These are phyloP conservation scores for Thumatha senex DNA, from an alignment of 2,888 invertebrate species.

Conservation along the genomic window DNA sequence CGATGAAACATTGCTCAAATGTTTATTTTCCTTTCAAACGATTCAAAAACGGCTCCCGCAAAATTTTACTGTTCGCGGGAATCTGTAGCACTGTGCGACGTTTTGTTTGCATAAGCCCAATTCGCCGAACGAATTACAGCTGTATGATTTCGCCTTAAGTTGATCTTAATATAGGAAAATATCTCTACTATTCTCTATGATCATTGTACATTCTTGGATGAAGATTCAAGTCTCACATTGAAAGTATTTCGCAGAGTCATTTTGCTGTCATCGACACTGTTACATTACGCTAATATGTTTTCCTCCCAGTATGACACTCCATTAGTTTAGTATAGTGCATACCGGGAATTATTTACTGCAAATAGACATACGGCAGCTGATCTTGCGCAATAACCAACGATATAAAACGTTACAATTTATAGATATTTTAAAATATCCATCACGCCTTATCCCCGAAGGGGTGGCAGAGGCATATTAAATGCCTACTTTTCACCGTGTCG, in stretches of 20 bases:
- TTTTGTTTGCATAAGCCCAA: slow-evolving; percentile 66
- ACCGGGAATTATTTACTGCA: slow-evolving; percentile 61
- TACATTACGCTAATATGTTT: slow-evolving; percentile 51
- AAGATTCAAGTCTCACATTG: no score
- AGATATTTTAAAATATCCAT: no score
- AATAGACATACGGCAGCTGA: slow-evolving; percentile 42
- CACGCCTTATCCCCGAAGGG: no score
- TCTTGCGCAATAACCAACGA: slow-evolving; percentile 37
- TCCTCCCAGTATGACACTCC: slow-evolving; percentile 54
- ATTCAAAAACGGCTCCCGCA: slow-evolving; percentile 72
- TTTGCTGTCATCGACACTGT: slow-evolving; percentile 57
- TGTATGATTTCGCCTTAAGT: slow-evolving; percentile 47
- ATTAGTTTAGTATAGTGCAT: slow-evolving; percentile 43
- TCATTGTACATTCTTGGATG: slow-evolving; percentile 16
- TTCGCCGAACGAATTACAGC: slow-evolving; percentile 69
- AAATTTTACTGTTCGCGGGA: slow-evolving; percentile 68
- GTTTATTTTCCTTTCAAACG: slow-evolving; percentile 75
- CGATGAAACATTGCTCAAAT: slow-evolving; percentile 66
- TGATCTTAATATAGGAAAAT: slow-evolving; percentile 17
- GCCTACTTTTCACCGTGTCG: no score
- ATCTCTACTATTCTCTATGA: slow-evolving; percentile 6
- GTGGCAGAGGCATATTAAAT: no score
- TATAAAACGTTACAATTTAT: no score
- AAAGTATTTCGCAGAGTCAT: slow-evolving; percentile 59
- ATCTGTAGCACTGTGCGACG: slow-evolving; percentile 58